These are phyloP conservation scores for Mesitornis unicolor DNA, from an alignment of 2,113 vertebrate species.

Conservation along the genomic window DNA sequence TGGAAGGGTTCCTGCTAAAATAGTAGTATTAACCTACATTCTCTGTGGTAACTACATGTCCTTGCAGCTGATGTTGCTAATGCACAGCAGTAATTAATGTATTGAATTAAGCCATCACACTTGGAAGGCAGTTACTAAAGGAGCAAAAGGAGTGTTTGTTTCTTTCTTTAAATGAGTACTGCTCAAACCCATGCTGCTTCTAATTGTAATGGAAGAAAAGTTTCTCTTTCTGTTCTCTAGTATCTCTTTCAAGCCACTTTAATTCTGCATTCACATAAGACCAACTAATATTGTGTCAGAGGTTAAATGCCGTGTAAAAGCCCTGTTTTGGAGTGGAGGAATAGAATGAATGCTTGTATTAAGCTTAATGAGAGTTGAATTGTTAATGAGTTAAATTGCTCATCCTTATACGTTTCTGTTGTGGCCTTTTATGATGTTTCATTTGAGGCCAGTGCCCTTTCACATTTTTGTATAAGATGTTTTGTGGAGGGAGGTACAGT, in stretches of 20 bases:
- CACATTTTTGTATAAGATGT: background rate
- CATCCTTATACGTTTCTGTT: background rate
- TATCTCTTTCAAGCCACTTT: background rate
- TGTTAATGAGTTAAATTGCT: background rate
- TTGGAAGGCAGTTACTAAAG: background rate
- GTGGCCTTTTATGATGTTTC: background rate
- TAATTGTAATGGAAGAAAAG: background rate
- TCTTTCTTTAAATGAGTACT: background rate
- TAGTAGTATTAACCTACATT: background rate
- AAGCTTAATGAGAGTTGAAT: background rate
- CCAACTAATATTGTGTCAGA: background rate
- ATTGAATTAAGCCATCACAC: background rate
- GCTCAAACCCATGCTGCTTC: background rate
- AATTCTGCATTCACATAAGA: background rate
- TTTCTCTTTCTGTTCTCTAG: background rate
- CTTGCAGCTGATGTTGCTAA: background rate
- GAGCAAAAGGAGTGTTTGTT: background rate
- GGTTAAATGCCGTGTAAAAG: background rate
- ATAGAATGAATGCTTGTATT: background rate
- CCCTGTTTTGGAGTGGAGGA: background rate
- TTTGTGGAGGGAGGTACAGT: background rate
- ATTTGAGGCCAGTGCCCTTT: background rate
- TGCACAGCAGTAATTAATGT: background rate
- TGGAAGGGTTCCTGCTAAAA: background rate
- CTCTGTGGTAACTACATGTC: background rate